Evolutionary conservation across 1,140 invertebrate species (phyloP), one percentile per base, ranked within the genome.

Genomic region (Eumaeus atala): DNA sequence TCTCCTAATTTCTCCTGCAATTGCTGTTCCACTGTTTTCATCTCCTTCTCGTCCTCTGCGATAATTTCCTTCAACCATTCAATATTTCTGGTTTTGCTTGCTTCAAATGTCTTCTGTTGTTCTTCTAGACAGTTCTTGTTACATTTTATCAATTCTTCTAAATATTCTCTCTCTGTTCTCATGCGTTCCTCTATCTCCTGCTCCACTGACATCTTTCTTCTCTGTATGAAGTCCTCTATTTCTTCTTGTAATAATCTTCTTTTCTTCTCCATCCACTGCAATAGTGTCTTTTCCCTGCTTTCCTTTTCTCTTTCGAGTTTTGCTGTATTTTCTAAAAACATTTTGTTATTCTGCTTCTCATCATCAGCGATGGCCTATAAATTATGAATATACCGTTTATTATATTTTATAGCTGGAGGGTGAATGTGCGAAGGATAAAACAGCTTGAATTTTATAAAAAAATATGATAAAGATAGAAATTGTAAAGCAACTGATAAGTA

Each of bases 241-340:
- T 48, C 18, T 18, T 48, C 28, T 33, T 33, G 48, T 18, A 35
- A 14, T 7, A 16, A 28, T 11, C 3, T 33, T 10, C 33, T 50
- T 9, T 50, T 50, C n/a, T 28, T 50, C 12, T 35, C 28, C 7
- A 34, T 50, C 33, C 34, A 9, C 16, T 35, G 48, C 16, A 34
- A 9, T 50, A 35, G 21, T 14, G 14, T 16, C 9, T 12, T 33
- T 14, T 50, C 28, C 35, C 48, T 35, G 2, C 35, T 33, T 34
- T 50, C 47, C 62, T 79, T 64, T 49, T 84, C 74, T 3, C 40
- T 51, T 28, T 82, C 62, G n/a, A 77, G 64, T 51, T 59, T 64
- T 33, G 58, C 21, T 8, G 72, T 36, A 54, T 77, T 62, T 14
- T 68, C 35, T 2, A 53, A 36, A 16, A 83, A 34, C 0, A 67